Evolutionary conservation across 2,888 invertebrate genomes (phyloP).

Genomic region (Melanchra persicariae): DNA sequence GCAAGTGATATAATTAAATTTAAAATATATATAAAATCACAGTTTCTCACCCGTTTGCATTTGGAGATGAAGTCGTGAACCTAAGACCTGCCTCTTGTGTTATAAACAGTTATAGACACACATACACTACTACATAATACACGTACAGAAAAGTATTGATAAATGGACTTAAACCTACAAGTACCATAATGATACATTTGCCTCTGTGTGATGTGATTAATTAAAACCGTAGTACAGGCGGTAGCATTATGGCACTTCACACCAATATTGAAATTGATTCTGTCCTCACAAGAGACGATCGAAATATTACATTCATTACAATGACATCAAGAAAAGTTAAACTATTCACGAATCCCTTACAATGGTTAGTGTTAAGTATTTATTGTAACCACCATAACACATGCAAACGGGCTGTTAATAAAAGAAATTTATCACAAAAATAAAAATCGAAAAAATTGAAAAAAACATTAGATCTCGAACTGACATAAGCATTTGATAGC

Average conservation of each 20-base stretch:
- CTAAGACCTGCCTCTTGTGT: constrained; percentile 14
- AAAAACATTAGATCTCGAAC: constrained; percentile 70
- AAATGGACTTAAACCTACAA: constrained; percentile 42
- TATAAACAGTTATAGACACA: constrained; percentile 39
- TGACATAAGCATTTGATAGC: constrained; percentile 78
- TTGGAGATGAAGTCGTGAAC: constrained; percentile 44
- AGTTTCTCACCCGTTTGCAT: constrained; percentile 63
- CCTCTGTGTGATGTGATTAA: constrained; percentile 15
- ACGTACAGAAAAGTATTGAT: constrained; percentile 32
- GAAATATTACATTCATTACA: constrained; percentile 38
- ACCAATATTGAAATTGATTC: constrained; percentile 21
- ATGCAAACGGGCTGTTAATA: constrained; percentile 71
- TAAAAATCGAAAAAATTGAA: constrained; percentile 71
- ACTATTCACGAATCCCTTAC: constrained; percentile 48
- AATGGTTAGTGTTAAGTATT: constrained; percentile 36
- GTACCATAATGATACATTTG: constrained; percentile 49
- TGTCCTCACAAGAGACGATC: constrained; percentile 37
- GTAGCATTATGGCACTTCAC: constrained; percentile 52
- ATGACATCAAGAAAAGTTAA: constrained; percentile 27
- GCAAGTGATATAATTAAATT: constrained; percentile 63
- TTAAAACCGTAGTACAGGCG: constrained; percentile 4
- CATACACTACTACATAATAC: constrained; percentile 40
- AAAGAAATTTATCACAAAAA: constrained; percentile 82
- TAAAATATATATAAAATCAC: constrained; percentile 67
- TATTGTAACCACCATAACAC: constrained; percentile 32